Evolutionary conservation across 2,797 vertebrate species (phyloP), one percentile per base, ranked within the genome.

Genomic region (Myotis findleyi): DNA sequence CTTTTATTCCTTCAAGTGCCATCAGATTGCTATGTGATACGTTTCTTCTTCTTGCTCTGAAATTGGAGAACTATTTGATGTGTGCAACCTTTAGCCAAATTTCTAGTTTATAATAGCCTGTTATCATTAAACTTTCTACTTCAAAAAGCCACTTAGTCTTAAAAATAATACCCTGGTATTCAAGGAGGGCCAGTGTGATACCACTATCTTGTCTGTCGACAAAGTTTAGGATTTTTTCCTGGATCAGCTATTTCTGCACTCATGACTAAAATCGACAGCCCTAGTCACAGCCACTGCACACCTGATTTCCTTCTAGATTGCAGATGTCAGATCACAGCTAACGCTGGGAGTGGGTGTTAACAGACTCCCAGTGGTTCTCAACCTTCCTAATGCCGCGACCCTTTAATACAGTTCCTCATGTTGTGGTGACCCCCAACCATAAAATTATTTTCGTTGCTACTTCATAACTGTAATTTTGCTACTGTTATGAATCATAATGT

Each of bases 101-200:
- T 93, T 87, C 25, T 80, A 77, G 12, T 83, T 90, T 68, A 87
- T 47, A 77, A n/a, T 41, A 86, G 10, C 25, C 20, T 79, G 21
- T 23, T 51, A 30, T 27, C 53, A 51, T 75, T 85, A 64, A 72
- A 33, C 62, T 79, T 82, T n/a, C 25, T 64, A 30, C 17, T 94
- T 92, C 49, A 44, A 95, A 93, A 94, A 55, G 21, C 20, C 36
- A 66, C 72, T 25, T 79, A 44, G 47, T 72, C 3, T 84, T 86
- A 55, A 88, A 80, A 84, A 41, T 71, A 73, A 66, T 72, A 59
- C n/a, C 23, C 44, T 75, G 38, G 51, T 53, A 7, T 72, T 77
- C 88, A 53, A 79, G 33, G 44, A 73, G 49, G 3, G 18, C 25
- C 33, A 62, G 84, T 44, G n/a, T 77, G 25, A 12, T 85, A 80